Percentiles rank a stretch among this genome's conserved stretches.
phyloP scores from a whole-genome alignment of 2,888 invertebrate genomes.

The Andrena trimmerana region DNA sequence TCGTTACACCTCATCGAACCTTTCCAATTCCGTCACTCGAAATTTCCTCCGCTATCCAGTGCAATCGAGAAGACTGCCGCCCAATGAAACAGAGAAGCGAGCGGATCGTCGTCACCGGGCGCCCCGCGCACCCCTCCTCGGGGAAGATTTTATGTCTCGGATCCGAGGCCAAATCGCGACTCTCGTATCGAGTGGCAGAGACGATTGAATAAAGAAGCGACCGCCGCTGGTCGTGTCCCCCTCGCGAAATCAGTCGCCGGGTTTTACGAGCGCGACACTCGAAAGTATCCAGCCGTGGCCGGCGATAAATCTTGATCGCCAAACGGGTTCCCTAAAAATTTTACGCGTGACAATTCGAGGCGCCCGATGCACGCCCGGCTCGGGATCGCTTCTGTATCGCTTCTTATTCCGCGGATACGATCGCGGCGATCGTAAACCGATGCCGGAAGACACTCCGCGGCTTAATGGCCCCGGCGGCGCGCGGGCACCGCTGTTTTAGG shows the following conservation, averaged over 20 bases:
- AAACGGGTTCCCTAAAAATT: slow-evolving; percentile 40
- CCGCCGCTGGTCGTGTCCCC: background rate
- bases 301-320: slow-evolving; percentile 25
- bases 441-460: slow-evolving; percentile 22
- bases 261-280: slow-evolving; percentile 29
- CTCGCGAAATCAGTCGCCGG: background rate
- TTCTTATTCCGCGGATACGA: slow-evolving; percentile 44
- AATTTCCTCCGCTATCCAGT: too few relatives aligned
- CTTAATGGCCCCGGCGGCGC: slow-evolving; percentile 5
- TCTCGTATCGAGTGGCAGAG: background rate
- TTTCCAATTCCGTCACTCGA: too few relatives aligned
- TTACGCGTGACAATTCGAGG: slow-evolving; percentile 30
- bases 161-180: background rate
- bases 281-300: slow-evolving; percentile 31
- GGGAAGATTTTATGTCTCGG: background rate
- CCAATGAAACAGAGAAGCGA: slow-evolving; percentile 3
- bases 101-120: background rate
- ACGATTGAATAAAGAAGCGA: slow-evolving; percentile 17
- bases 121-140: background rate
- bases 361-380: background rate
- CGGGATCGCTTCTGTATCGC: slow-evolving; percentile 16
- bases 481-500: slow-evolving; percentile 5
- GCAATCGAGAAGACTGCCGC: too few relatives aligned
- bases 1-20: too few relatives aligned
- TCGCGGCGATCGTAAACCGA: slow-evolving; percentile 39